Evolutionary conservation across 1,140 invertebrate genomes (phyloP).

Genomic region (Bombus superbus): DNA sequence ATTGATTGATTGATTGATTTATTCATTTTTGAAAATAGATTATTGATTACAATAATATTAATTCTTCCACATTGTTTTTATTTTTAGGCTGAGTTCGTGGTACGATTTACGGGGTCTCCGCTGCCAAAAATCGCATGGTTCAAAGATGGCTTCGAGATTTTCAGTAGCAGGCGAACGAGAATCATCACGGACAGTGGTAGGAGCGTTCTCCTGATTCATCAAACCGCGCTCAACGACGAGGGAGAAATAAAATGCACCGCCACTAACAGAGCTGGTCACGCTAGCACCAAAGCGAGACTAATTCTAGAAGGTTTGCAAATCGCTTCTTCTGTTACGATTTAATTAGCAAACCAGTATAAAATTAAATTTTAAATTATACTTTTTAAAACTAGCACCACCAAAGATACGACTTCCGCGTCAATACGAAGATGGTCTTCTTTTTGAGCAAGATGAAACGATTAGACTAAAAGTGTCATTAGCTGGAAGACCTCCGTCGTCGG

Average conservation of each 20-base stretch:
- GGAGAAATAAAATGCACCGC: slow-evolving; percentile 95
- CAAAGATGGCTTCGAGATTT: slow-evolving; percentile 93
- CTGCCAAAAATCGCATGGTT: slow-evolving; percentile 96
- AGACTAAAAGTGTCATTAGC: slow-evolving; percentile 94
- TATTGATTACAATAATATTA: too few relatives aligned
- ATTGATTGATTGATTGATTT: not conserved
- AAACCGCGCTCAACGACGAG: slow-evolving; percentile 90
- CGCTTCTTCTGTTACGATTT: not conserved
- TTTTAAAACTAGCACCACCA: slow-evolving; percentile 86
- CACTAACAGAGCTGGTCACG: slow-evolving; percentile 91
- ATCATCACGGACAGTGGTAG: slow-evolving; percentile 90
- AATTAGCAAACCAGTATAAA: not conserved
- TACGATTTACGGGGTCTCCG: slow-evolving; percentile 92
- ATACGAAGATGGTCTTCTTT: slow-evolving; percentile 94
- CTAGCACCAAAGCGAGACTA: slow-evolving; percentile 88
- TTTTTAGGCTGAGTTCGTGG: slow-evolving; percentile 89
- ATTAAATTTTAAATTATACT: not conserved
- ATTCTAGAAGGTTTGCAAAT: slow-evolving; percentile 86
- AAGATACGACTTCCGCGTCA: slow-evolving; percentile 90
- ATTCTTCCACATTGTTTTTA: not conserved
- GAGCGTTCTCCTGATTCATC: slow-evolving; percentile 92
- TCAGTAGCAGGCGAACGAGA: slow-evolving; percentile 90
- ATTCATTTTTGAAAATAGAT: not conserved
- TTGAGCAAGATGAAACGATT: slow-evolving; percentile 94
- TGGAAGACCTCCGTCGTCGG: slow-evolving; percentile 91